Conservation (phyloP, 2,888 invertebrate genomes). For the Cyrtodaria siliqua region DNA sequence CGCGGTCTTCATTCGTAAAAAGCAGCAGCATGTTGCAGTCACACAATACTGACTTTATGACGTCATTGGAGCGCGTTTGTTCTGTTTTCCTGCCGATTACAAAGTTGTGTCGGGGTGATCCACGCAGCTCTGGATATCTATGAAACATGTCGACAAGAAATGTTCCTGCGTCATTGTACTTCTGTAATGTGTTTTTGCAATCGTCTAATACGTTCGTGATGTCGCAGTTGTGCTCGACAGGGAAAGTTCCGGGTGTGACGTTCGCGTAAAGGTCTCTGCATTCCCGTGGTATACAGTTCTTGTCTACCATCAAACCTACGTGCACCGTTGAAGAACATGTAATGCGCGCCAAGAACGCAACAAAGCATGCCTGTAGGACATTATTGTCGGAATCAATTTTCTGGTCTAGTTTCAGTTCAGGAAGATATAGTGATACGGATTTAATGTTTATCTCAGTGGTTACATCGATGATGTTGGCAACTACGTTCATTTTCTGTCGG, state of each 20-base stretch:
- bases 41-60: constrained; percentile 41
- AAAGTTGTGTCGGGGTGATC: constrained; percentile 70
- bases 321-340: constrained; percentile 64
- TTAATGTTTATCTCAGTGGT: constrained; percentile 55
- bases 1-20: constrained; percentile 36
- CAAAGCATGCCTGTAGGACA: constrained; percentile 59
- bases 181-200: constrained; percentile 38
- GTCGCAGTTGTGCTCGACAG: constrained; percentile 45
- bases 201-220: constrained; percentile 35
- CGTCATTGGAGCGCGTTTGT: not conserved
- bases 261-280: constrained; percentile 58
- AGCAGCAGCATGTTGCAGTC: constrained; percentile 69
- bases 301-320: constrained; percentile 68
- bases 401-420: constrained; percentile 17
- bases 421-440: constrained; percentile 32
- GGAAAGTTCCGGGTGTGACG: constrained; percentile 65
- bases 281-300: constrained; percentile 33
- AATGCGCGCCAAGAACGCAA: constrained; percentile 69
- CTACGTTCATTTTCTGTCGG: constrained; percentile 70
- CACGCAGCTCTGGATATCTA: constrained; percentile 66
- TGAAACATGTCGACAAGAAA: constrained; percentile 70
- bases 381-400: constrained; percentile 10
- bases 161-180: constrained; percentile 46
- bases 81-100: constrained; percentile 52
- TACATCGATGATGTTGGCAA: constrained; percentile 65